Conservation (phyloP, 2,797 vertebrate species). For the Microctenopoma stevenorrisi region DNA sequence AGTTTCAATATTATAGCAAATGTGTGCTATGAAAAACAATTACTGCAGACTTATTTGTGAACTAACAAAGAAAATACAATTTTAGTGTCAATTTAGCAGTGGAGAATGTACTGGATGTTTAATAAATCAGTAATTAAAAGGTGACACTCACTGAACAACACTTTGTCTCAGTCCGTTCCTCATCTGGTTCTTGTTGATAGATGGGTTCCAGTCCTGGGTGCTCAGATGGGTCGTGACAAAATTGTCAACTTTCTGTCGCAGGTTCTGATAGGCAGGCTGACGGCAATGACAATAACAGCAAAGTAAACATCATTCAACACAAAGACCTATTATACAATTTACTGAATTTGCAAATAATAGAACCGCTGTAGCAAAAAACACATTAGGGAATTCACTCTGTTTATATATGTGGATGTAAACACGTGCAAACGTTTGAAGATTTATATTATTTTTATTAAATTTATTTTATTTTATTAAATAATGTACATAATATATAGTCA, state of each 20-base stretch:
- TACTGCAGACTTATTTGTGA: background rate
- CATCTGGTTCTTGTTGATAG: slow-evolving; percentile 98
- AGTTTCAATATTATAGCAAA: background rate
- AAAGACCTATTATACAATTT: background rate
- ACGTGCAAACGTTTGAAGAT: background rate
- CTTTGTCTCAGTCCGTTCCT: slow-evolving; percentile 94
- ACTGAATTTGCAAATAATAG: background rate
- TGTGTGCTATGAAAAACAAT: background rate
- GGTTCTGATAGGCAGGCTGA: slow-evolving; percentile 97
- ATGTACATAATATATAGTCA: background rate
- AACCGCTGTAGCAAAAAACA: background rate
- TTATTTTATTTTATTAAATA: too few relatives aligned
- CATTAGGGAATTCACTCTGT: background rate
- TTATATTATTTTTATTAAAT: too few relatives aligned
- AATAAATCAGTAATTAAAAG: too few relatives aligned
- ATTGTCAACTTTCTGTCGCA: slow-evolving; percentile 98
- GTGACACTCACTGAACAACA: slow-evolving; percentile 91
- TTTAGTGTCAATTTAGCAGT: background rate
- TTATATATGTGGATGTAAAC: background rate
- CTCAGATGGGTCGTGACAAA: slow-evolving; percentile 94
- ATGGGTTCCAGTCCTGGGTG: slow-evolving; percentile 96
- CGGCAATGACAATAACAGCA: slow-evolving; percentile 11
- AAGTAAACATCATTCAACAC: background rate
- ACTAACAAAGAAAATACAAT: background rate
- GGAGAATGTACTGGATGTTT: background rate